Evolutionary conservation across 2,113 vertebrate genomes (phyloP), one percentile per base, ranked within the genome.

Genomic region (Pterocles burchelli): DNA sequence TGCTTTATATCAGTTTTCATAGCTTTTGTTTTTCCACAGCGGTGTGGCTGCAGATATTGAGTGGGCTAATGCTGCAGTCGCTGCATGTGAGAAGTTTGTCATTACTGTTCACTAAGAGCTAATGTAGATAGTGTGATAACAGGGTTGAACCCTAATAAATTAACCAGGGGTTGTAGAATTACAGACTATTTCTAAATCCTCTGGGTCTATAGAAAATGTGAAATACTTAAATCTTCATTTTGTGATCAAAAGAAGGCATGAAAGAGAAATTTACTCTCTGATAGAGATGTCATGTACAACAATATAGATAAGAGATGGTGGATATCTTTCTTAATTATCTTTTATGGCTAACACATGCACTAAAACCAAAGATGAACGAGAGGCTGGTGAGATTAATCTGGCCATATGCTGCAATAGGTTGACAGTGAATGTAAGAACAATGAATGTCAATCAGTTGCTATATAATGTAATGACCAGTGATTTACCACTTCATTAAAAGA

Each of bases 191-290:
- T 89, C 63, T 85, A 76, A 88, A 85, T 93, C 71, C 17, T 80
- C 41, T 20, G 38, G 79, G 75, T 73, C 43, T 62, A 1, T 24
- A 38, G 89, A 85, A 95, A 95, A 91, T 73, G 89, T 90, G 49
- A 93, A 89, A 83, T 76, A 24, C 63, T 80, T 90, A 90, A 89
- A 95, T 92, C 88, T 94, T 94, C 71, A 55, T 97, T 91, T 75
- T 55, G 29, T 66, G 46, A 65, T 93, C 62, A 77, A 78, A 91
- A 79, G 52, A 15, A 11, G 20, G 6, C 54, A 59, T 46, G 33
- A 88, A 89, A 87, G 67, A 76, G 45, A 77, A 95, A 79, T 75
- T 52, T 63, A 80, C 26, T 79, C 63, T 73, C 67, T 55, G 46
- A 63, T 70, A 85, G 59, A 59, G 58, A 3, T 92, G 78, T 88